These are phyloP conservation scores for Petrolisthes cinctipes DNA, from an alignment of 2,888 invertebrate species.

Conservation along the genomic window DNA sequence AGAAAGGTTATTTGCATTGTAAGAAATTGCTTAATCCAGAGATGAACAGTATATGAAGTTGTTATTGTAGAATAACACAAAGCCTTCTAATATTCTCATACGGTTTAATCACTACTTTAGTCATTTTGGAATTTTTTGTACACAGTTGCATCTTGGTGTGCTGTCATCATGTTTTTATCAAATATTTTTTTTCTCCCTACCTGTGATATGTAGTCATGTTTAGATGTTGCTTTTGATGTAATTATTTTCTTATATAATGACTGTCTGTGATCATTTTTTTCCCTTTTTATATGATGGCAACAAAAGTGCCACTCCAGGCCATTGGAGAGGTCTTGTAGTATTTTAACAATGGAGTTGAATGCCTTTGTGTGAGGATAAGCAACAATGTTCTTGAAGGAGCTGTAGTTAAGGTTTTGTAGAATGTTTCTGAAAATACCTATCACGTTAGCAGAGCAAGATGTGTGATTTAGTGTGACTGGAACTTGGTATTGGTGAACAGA, in stretches of 20 bases:
- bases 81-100: conserved; percentile 30
- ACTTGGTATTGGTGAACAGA: not conserved
- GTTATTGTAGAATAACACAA: conserved; percentile 16
- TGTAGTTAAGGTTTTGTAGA: conserved; percentile 47
- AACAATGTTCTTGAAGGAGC: conserved; percentile 29
- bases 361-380: conserved; percentile 37
- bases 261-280: conserved; percentile 16
- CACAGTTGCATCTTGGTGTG: conserved; percentile 35
- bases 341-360: conserved; percentile 29
- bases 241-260: conserved; percentile 19
- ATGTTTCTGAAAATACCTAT: conserved; percentile 26
- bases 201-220: conserved; percentile 54
- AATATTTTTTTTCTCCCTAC: conserved; percentile 35
- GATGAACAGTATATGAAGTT: not conserved
- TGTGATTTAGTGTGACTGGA: conserved; percentile 43
- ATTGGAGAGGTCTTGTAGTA: not conserved
- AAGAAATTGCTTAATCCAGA: not conserved
- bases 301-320: conserved; percentile 1
- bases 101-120: conserved; percentile 28
- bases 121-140: conserved; percentile 26
- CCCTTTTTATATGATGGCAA: conserved; percentile 13
- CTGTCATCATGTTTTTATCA: conserved; percentile 32
- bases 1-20: not conserved
- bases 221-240: conserved; percentile 53
- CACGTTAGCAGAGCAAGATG: conserved; percentile 18